A percentile compares a stretch with the other conserved stretches of the same genome.
Conservation (phyloP, 2,113 vertebrate species). For the Caloenas nicobarica region DNA sequence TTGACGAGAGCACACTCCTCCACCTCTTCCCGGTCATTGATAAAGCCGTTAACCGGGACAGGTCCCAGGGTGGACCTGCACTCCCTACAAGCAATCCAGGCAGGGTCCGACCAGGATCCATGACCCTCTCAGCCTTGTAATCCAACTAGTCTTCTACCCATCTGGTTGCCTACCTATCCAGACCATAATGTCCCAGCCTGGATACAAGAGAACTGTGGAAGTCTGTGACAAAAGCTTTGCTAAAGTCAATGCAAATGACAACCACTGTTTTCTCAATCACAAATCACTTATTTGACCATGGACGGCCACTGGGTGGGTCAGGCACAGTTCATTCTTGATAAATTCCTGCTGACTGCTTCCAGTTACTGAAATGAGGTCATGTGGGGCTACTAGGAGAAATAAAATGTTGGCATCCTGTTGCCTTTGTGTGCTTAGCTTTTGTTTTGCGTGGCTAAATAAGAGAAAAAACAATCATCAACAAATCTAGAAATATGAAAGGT, state of each 20-base stretch:
- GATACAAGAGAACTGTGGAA: background rate
- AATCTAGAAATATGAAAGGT: background rate
- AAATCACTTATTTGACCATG: background rate
- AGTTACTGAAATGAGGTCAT: background rate
- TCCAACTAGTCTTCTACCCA: background rate
- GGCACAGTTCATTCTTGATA: background rate
- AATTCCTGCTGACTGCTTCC: background rate
- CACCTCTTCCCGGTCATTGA: background rate
- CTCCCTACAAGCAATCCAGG: background rate
- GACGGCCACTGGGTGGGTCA: background rate
- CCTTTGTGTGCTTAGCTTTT: background rate
- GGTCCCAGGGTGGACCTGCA: background rate
- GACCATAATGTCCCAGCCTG: background rate
- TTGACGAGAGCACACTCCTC: background rate
- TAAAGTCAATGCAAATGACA: background rate
- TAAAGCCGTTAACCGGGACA: background rate
- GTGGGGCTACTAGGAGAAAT: background rate
- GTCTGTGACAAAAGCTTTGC: background rate
- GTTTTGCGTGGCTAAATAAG: background rate
- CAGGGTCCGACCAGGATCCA: rapidly evolving
- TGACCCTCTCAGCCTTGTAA: background rate
- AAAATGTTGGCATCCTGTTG: background rate
- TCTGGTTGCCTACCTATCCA: background rate
- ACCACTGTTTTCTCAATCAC: background rate
- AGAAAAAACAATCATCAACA: background rate